Evolutionary conservation across 2,113 vertebrate genomes (phyloP).

Genomic region (Mesembrinibis cayennensis): DNA sequence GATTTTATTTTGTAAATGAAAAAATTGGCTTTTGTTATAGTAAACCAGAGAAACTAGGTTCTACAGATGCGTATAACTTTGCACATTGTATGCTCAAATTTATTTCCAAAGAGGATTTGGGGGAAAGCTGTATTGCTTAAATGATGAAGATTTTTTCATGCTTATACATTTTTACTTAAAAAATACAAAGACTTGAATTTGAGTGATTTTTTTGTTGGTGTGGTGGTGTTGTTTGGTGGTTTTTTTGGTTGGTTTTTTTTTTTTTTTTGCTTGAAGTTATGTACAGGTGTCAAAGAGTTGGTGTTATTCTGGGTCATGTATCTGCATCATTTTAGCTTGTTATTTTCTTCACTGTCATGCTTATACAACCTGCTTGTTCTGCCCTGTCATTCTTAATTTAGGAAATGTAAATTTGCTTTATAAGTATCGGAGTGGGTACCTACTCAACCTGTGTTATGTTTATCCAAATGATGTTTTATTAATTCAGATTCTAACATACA

Average conservation of each 20-base stretch:
- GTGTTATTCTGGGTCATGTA: neutral
- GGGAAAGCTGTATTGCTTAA: neutral
- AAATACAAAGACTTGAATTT: neutral
- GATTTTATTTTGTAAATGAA: neutral
- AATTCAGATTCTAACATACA: neutral
- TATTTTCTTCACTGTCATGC: neutral
- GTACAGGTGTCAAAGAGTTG: neutral
- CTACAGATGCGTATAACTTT: neutral
- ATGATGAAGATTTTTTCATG: accelerated
- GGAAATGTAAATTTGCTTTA: neutral
- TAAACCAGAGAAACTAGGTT: neutral
- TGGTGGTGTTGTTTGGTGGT: no score
- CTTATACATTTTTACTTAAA: neutral
- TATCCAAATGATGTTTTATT: neutral
- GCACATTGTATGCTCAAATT: neutral
- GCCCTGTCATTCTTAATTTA: constrained; percentile 8
- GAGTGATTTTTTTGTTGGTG: neutral
- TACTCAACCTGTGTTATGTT: neutral
- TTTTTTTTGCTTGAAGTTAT: neutral
- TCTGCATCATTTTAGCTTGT: neutral
- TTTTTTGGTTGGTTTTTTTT: neutral
- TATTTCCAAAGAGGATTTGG: neutral
- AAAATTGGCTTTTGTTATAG: neutral
- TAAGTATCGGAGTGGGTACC: neutral
- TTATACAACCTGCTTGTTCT: neutral